These are phyloP conservation scores for Papilio demoleus DNA, from an alignment of 2,888 invertebrate genomes.

Conservation along the genomic window DNA sequence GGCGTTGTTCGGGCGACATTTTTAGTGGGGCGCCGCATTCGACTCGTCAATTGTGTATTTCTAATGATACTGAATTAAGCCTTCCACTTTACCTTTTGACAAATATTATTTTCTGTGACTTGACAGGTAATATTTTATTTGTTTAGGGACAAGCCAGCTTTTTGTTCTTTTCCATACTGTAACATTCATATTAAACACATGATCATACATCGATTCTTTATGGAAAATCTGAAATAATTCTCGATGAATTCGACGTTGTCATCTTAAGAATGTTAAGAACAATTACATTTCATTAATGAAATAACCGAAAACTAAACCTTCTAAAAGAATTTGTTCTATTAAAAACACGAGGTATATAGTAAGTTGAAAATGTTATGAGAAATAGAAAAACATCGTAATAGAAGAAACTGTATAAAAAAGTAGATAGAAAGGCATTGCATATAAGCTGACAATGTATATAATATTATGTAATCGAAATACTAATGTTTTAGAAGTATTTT, in stretches of 20 bases:
- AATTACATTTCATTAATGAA: too few relatives aligned
- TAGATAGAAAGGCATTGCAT: neutral
- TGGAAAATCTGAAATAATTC: too few relatives aligned
- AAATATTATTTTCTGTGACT: slow-evolving; percentile 1
- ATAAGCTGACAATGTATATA: neutral
- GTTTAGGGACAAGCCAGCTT: neutral
- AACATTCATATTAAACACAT: too few relatives aligned
- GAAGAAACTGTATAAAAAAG: neutral
- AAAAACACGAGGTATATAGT: too few relatives aligned
- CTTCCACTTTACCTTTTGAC: slow-evolving; percentile 44
- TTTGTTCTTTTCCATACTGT: too few relatives aligned
- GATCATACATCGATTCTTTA: too few relatives aligned
- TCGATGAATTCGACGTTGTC: too few relatives aligned
- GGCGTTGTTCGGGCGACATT: slow-evolving; percentile 51
- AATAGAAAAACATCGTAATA: neutral
- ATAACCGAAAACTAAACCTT: too few relatives aligned
- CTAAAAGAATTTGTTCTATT: too few relatives aligned
- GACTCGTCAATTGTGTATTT: slow-evolving; percentile 49
- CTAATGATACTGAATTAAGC: slow-evolving; percentile 52
- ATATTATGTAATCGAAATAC: neutral
- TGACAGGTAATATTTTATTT: slow-evolving; percentile 4
- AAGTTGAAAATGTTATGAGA: too few relatives aligned
- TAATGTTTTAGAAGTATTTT: neutral
- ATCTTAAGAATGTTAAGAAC: too few relatives aligned
- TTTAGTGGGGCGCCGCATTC: slow-evolving; percentile 52